Percentiles rank a stretch among this genome's conserved stretches.
phyloP scores from a whole-genome alignment of 2,113 vertebrate genomes.

The Desmodus rotundus region DNA sequence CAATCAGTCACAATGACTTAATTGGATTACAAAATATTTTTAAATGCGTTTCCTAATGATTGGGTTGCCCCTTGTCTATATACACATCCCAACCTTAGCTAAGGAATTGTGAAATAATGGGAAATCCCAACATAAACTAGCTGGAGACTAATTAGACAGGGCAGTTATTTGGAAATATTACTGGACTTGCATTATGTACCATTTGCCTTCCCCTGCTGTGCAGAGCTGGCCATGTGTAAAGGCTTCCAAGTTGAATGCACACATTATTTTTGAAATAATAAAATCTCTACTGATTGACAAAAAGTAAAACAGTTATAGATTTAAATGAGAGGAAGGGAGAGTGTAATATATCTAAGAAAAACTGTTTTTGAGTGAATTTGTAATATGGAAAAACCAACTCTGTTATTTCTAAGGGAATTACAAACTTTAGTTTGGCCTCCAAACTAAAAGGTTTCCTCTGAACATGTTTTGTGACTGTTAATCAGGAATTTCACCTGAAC shows the following conservation, averaged over 20 bases:
- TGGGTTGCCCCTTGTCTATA: not conserved
- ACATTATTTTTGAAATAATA: slow-evolving; percentile 11
- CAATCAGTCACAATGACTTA: not conserved
- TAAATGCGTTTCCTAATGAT: not conserved
- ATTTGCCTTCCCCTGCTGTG: not conserved
- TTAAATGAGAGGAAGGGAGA: not conserved
- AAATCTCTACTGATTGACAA: not conserved
- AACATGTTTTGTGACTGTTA: not conserved
- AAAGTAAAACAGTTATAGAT: not conserved
- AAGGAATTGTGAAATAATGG: not conserved
- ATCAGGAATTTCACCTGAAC: not conserved
- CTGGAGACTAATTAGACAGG: not conserved
- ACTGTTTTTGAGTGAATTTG: not conserved
- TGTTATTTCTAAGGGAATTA: not conserved
- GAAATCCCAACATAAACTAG: not conserved
- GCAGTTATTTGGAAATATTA: not conserved
- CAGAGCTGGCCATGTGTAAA: not conserved
- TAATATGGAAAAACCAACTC: not conserved
- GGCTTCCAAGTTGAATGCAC: not conserved
- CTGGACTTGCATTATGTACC: not conserved
- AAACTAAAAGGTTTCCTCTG: not conserved
- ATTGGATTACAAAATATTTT: not conserved
- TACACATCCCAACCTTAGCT: not conserved
- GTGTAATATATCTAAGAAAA: not conserved
- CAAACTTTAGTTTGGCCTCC: too few species aligned